A percentile compares a stretch with the other conserved stretches of the same genome.
phyloP scores from a whole-genome alignment of 2,797 vertebrate genomes.

The Balearica regulorum region DNA sequence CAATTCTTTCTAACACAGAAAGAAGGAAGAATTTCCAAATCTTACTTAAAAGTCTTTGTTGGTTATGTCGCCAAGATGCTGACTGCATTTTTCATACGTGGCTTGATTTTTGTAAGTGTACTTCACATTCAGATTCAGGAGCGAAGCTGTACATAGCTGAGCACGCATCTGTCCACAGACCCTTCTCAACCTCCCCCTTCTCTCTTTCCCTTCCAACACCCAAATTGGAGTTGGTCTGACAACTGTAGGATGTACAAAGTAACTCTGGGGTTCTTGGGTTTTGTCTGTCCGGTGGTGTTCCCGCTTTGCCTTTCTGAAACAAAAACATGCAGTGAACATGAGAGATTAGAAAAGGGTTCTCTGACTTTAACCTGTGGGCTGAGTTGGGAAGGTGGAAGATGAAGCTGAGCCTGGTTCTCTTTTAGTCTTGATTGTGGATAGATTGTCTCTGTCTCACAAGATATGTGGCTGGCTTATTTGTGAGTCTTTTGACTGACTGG shows the following conservation, averaged over 20 bases:
- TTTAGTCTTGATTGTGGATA: neutral
- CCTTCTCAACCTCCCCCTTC: neutral
- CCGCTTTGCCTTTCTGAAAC: constrained; percentile 16
- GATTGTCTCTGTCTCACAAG: neutral
- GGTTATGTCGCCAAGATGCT: neutral
- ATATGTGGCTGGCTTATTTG: neutral
- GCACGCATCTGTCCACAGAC: neutral
- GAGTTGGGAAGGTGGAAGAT: neutral
- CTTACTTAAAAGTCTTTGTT: neutral
- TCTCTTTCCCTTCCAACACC: neutral
- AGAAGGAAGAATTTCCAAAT: neutral
- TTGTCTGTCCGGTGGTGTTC: neutral
- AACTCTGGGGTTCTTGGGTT: neutral
- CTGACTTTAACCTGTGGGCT: neutral
- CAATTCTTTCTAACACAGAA: neutral
- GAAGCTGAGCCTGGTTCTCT: neutral
- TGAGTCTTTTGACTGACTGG: neutral
- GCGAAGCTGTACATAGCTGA: fast-evolving
- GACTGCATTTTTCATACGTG: neutral
- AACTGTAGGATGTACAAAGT: neutral
- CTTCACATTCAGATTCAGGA: neutral
- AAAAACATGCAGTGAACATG: neutral
- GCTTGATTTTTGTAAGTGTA: neutral
- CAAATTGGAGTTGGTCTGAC: neutral
- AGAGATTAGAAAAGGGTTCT: neutral